Percentiles rank a stretch among this genome's conserved stretches.
Conservation (phyloP, 2,797 vertebrate species). For the Phylloscopus collybita region DNA sequence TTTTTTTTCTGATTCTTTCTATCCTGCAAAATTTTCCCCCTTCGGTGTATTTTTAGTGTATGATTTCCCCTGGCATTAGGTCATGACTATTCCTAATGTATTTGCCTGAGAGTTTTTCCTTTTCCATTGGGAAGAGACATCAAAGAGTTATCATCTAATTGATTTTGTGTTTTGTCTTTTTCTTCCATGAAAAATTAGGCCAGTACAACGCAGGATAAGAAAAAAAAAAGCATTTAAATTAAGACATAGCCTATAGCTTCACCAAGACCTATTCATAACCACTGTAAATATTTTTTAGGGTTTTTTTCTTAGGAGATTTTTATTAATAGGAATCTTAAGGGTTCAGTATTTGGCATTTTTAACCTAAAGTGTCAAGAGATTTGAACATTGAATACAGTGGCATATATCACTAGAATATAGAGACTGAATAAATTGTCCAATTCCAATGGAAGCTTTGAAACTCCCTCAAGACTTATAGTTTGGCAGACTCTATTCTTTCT, state of each 20-base stretch:
- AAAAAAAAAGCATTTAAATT: not conserved
- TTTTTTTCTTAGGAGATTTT: not conserved
- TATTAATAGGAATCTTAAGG: not conserved
- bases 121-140: not conserved
- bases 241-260: not conserved
- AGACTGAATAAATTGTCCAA: not conserved
- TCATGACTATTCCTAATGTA: not conserved
- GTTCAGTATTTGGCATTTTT: not conserved
- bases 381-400: not conserved
- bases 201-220: not conserved
- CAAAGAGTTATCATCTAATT: constrained; percentile 30
- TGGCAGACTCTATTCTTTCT: not conserved
- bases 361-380: not conserved
- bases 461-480: not conserved
- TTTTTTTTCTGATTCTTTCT: not conserved
- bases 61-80: not conserved
- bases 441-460: not conserved
- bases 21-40: not conserved
- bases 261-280: not conserved
- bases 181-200: constrained; percentile 7
- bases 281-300: not conserved
- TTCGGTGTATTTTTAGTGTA: not conserved
- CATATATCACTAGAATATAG: not conserved
- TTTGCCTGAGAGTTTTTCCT: constrained; percentile 19
- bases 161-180: constrained; percentile 34